These are phyloP conservation scores for Parasteatoda lunata DNA, from an alignment of 2,888 invertebrate genomes.

Conservation along the genomic window DNA sequence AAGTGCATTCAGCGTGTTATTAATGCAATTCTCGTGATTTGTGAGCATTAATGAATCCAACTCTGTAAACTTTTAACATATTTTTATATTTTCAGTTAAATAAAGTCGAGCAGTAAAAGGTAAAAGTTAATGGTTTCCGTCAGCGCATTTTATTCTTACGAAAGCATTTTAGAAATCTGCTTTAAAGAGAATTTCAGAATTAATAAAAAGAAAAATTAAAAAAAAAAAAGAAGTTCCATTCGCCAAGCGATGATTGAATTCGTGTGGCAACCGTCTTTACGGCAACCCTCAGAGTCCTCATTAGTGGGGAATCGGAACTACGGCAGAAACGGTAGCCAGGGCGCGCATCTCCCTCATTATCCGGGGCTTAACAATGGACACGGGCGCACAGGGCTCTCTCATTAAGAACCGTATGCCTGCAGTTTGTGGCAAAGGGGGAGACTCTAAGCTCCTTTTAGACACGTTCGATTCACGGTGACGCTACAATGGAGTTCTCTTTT, in stretches of 20 bases:
- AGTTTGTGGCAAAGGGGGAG: conserved; percentile 51
- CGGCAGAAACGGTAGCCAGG: conserved; percentile 57
- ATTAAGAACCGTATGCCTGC: conserved; percentile 65
- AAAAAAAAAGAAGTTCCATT: conserved; percentile 1
- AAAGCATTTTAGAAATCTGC: too few species aligned
- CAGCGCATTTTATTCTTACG: too few species aligned
- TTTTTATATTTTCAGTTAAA: too few species aligned
- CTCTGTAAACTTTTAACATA: too few species aligned
- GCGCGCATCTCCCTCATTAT: conserved; percentile 62
- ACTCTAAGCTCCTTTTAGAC: conserved; percentile 66
- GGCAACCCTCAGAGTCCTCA: conserved; percentile 52
- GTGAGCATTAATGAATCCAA: too few species aligned
- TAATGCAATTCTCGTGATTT: too few species aligned
- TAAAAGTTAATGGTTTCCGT: too few species aligned
- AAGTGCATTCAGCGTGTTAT: too few species aligned
- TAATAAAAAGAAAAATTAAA: not conserved
- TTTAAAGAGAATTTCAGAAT: too few species aligned
- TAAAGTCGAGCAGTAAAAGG: too few species aligned
- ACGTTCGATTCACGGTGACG: conserved; percentile 61
- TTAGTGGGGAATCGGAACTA: conserved; percentile 66
- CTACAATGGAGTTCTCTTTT: conserved; percentile 47
- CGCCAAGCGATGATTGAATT: not conserved
- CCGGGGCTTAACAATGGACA: conserved; percentile 65
- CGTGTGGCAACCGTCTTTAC: not conserved
- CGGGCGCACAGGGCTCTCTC: conserved; percentile 52